Evolutionary conservation across 2,888 invertebrate species (phyloP).

Genomic region (Myopa tessellatipennis): DNA sequence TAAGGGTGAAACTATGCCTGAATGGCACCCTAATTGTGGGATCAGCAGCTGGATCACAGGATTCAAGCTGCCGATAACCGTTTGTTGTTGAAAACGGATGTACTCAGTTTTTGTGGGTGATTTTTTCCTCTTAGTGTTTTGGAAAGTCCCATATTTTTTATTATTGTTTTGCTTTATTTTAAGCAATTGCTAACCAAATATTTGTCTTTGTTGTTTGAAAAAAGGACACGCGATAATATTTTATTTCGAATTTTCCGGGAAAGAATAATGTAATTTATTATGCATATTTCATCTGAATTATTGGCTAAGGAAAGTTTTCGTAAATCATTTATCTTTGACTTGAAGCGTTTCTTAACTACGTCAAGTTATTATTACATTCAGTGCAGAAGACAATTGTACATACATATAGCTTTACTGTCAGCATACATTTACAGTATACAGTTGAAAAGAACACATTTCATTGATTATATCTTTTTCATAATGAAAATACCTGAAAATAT

Average conservation of each 20-base stretch:
- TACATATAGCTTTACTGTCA: too few species aligned
- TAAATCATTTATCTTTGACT: too few species aligned
- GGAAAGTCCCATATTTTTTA: neutral
- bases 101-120: slow-evolving; percentile 52
- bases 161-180: slow-evolving; percentile 29
- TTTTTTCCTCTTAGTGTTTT: slow-evolving; percentile 31
- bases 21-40: slow-evolving; percentile 61
- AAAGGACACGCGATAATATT: neutral
- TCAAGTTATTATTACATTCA: too few species aligned
- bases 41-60: slow-evolving; percentile 53
- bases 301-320: neutral
- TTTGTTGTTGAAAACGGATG: slow-evolving; percentile 8
- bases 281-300: neutral
- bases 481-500: too few species aligned
- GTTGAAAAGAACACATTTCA: too few species aligned
- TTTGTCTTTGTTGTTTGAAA: slow-evolving; percentile 21
- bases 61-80: slow-evolving; percentile 21
- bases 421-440: too few species aligned
- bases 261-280: neutral
- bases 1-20: slow-evolving; percentile 43
- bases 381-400: too few species aligned
- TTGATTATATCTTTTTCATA: too few species aligned
- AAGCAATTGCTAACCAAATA: neutral
- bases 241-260: neutral
- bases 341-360: too few species aligned